Percentiles rank a stretch among this genome's conserved stretches.
Conservation (phyloP, 2,888 invertebrate genomes). For the Dasypogon diadema region DNA sequence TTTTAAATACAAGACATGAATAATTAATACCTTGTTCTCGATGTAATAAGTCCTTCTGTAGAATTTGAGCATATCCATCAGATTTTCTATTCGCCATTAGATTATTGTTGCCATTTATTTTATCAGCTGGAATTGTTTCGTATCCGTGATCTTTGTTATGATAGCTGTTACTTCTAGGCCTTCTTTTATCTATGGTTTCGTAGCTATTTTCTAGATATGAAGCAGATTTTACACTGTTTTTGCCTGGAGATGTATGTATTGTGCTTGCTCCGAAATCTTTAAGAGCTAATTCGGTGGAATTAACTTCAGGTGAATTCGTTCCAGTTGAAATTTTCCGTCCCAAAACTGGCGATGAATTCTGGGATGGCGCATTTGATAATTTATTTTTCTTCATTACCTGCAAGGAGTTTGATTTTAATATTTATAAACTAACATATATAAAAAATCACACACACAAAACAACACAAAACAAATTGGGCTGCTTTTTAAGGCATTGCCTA, state of each 20-base stretch:
- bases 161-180: constrained; percentile 68
- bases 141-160: constrained; percentile 74
- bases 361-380: constrained; percentile 65
- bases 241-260: constrained; percentile 62
- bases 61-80: constrained; percentile 65
- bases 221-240: constrained; percentile 69
- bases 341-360: constrained; percentile 65
- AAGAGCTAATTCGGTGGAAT: constrained; percentile 52
- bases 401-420: no score
- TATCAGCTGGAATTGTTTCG: constrained; percentile 71
- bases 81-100: constrained; percentile 66
- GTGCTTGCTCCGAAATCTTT: constrained; percentile 57
- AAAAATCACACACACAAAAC: no score
- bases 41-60: constrained; percentile 3
- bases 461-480: no score
- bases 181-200: constrained; percentile 72
- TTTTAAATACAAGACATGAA: no score
- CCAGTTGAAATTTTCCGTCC: constrained; percentile 59
- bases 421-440: no score
- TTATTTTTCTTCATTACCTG: constrained; percentile 69
- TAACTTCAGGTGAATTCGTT: constrained; percentile 40
- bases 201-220: constrained; percentile 71
- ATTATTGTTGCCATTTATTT: constrained; percentile 58
- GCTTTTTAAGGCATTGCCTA: no score
- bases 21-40: constrained; percentile 18